phyloP scores from a whole-genome alignment of 2,113 vertebrate genomes.

The Donacobius atricapilla region DNA sequence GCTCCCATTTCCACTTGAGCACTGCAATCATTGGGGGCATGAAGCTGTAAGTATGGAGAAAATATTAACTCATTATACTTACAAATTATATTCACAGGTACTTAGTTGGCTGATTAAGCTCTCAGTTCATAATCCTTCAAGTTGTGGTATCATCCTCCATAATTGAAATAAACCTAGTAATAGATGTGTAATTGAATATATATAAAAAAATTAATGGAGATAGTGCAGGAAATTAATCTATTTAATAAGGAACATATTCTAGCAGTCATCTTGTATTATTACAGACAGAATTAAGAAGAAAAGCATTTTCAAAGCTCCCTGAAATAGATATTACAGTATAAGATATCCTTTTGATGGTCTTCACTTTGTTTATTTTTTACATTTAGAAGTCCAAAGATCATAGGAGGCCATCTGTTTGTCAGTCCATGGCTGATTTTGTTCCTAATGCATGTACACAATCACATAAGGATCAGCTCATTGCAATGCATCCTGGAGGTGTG shows the following conservation, averaged over 20 bases:
- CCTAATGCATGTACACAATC: neutral
- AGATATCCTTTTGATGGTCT: neutral
- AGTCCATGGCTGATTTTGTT: neutral
- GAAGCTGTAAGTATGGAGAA: neutral
- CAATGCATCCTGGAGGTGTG: neutral
- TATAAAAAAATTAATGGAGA: neutral
- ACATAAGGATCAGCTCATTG: neutral
- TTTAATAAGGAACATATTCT: neutral
- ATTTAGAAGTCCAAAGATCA: neutral
- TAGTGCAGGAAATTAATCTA: neutral
- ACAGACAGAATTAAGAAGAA: neutral
- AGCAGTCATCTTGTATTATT: neutral
- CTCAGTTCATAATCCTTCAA: neutral
- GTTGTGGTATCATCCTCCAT: neutral
- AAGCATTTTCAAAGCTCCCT: neutral
- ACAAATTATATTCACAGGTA: conserved; percentile 1
- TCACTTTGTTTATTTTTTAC: neutral
- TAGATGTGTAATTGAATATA: neutral
- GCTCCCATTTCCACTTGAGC: neutral
- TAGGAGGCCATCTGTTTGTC: neutral
- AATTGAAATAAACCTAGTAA: neutral
- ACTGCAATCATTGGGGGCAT: neutral
- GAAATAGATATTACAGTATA: neutral
- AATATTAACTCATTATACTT: conserved; percentile 20
- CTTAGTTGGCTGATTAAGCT: conserved; percentile 10